Conservation (phyloP, 92 coral and sea anemone species). For the Plumapathes pennacea region DNA sequence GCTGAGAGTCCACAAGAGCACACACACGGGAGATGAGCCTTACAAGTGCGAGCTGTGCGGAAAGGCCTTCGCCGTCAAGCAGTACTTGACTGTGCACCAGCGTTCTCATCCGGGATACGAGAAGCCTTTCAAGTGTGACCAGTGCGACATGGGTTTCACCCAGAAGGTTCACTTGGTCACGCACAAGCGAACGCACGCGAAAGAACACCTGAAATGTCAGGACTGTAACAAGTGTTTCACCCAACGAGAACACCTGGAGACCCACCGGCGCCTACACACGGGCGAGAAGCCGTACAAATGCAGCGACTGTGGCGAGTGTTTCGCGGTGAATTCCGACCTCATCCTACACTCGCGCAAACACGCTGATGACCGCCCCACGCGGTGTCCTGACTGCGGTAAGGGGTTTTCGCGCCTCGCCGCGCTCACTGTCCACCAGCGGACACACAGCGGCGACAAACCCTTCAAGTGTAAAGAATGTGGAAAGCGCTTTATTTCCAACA, state of each 20-base stretch:
- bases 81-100: not conserved
- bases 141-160: slow-evolving; percentile 7
- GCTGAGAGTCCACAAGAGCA: not conserved
- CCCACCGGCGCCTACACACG: slow-evolving; percentile 5
- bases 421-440: slow-evolving; percentile 6
- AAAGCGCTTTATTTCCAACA: slow-evolving; percentile 15
- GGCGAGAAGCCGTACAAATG: slow-evolving; percentile 2
- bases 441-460: slow-evolving; percentile 15
- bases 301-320: not conserved
- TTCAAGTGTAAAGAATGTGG: slow-evolving; percentile 1
- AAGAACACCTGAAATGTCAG: slow-evolving; percentile 2
- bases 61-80: not conserved
- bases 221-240: slow-evolving; percentile 7
- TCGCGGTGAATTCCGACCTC: slow-evolving; percentile 4
- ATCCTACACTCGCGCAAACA: slow-evolving; percentile 1
- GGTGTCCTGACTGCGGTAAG: slow-evolving; percentile 6
- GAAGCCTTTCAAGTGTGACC: not conserved
- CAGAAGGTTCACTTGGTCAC: not conserved
- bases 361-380: not conserved
- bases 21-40: not conserved
- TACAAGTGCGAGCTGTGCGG: not conserved
- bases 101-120: not conserved
- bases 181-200: slow-evolving; percentile 1
- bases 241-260: slow-evolving; percentile 10
- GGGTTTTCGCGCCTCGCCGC: slow-evolving; percentile 11